Conservation (phyloP, 1,140 invertebrate species). For the Trachelipus rathkii region DNA sequence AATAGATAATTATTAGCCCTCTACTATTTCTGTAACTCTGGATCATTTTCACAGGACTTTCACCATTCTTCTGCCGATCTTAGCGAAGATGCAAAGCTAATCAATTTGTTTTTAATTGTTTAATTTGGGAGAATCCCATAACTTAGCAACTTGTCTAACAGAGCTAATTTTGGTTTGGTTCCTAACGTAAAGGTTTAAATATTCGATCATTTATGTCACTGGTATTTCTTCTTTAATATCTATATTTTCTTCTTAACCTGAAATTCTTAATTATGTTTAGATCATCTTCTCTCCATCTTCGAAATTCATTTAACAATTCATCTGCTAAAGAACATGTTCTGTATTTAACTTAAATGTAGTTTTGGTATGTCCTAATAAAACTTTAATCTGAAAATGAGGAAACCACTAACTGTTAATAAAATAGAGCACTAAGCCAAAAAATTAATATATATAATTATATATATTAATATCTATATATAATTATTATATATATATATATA, state of each 20-base stretch:
- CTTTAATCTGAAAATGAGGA: too few relatives aligned
- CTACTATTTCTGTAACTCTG: constrained; percentile 92
- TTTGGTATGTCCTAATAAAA: too few relatives aligned
- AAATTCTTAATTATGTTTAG: constrained; percentile 48
- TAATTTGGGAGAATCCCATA: constrained; percentile 71
- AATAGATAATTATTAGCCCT: constrained; percentile 94
- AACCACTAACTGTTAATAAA: too few relatives aligned
- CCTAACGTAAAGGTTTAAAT: constrained; percentile 43
- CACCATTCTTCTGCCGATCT: constrained; percentile 67
- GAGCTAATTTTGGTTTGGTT: constrained; percentile 50
- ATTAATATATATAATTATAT: too few relatives aligned
- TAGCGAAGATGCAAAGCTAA: constrained; percentile 64
- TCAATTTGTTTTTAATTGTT: constrained; percentile 71
- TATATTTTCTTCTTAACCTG: constrained; percentile 25
- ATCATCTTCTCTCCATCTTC: constrained; percentile 63
- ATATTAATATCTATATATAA: too few relatives aligned
- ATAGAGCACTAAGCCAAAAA: too few relatives aligned
- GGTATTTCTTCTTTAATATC: constrained; percentile 16
- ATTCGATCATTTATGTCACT: constrained; percentile 39
- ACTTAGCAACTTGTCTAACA: constrained; percentile 78
- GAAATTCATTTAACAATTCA: constrained; percentile 87
- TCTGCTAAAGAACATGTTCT: constrained; percentile 89
- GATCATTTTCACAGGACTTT: constrained; percentile 82
- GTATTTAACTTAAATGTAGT: too few relatives aligned
- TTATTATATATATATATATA: too few relatives aligned